phyloP scores from a whole-genome alignment of 2,113 vertebrate genomes.

The Chaetodon auriga region DNA sequence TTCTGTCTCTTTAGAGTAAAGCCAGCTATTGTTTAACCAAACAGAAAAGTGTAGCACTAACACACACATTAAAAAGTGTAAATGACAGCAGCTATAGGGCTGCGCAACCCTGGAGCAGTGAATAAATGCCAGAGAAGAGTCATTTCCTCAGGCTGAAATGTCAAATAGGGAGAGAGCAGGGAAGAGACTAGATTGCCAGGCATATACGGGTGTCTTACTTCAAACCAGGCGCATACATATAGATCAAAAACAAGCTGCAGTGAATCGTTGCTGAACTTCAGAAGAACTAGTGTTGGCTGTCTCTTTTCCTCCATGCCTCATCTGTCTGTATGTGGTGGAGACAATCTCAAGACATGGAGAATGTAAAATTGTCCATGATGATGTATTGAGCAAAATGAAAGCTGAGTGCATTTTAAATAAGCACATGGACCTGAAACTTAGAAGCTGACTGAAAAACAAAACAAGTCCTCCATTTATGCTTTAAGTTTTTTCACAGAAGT shows the following conservation, averaged over 20 bases:
- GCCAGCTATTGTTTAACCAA: slow-evolving; percentile 63
- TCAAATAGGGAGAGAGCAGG: slow-evolving; percentile 62
- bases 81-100: slow-evolving; percentile 79
- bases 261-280: slow-evolving; percentile 32
- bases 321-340: not conserved
- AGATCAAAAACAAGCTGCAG: slow-evolving; percentile 44
- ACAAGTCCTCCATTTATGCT: not conserved
- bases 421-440: slow-evolving; percentile 3
- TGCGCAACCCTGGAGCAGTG: slow-evolving; percentile 67
- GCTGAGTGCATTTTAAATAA: slow-evolving; percentile 1
- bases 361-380: not conserved
- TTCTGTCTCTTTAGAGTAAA: slow-evolving; percentile 60
- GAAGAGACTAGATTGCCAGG: slow-evolving; percentile 45
- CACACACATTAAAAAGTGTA: slow-evolving; percentile 67
- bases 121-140: slow-evolving; percentile 81
- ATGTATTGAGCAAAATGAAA: slow-evolving; percentile 9
- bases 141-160: slow-evolving; percentile 81
- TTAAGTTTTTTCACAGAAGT: not conserved
- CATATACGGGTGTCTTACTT: slow-evolving; percentile 44
- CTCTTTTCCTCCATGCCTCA: not conserved
- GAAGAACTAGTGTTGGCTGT: not conserved
- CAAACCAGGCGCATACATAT: slow-evolving; percentile 54
- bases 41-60: slow-evolving; percentile 56
- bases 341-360: slow-evolving; percentile 2
- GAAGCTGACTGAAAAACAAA: not conserved